These are phyloP conservation scores for Scaptomyza reducta DNA, from an alignment of 2,888 invertebrate species.

Conservation along the genomic window DNA sequence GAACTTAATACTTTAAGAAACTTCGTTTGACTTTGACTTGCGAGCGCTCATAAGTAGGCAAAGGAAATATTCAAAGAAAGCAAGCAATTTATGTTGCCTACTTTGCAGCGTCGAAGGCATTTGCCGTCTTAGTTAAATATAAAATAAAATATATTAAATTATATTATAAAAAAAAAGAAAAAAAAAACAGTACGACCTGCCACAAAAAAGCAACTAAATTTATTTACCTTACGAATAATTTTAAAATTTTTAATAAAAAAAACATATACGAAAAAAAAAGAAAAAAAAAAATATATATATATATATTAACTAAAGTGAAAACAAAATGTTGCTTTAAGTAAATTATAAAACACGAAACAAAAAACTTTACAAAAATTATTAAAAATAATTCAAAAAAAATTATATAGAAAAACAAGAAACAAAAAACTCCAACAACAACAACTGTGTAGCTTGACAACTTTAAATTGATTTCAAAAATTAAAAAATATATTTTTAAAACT, in stretches of 20 bases:
- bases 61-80: not conserved
- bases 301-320: constrained; percentile 8
- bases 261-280: constrained; percentile 1
- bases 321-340: constrained; percentile 71
- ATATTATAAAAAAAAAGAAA: constrained; percentile 14
- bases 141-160: constrained; percentile 5
- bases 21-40: constrained; percentile 12
- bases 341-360: constrained; percentile 41
- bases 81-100: not conserved
- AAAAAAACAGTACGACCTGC: constrained; percentile 70
- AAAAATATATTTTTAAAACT: constrained; percentile 16
- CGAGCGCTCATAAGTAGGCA: constrained; percentile 25
- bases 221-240: constrained; percentile 50
- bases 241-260: constrained; percentile 63
- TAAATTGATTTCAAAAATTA: constrained; percentile 68
- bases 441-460: constrained; percentile 62
- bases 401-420: constrained; percentile 20
- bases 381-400: constrained; percentile 72
- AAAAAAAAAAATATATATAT: constrained; percentile 17
- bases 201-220: constrained; percentile 57
- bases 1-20: constrained; percentile 34
- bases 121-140: constrained; percentile 42
- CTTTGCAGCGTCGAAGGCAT: constrained; percentile 12
- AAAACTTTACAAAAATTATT: constrained; percentile 70
- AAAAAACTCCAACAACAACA: constrained; percentile 31